Percentiles rank a stretch among this genome's conserved stretches.
phyloP scores from a whole-genome alignment of 2,113 vertebrate genomes.

The sheep (Ovis aries) region DNA sequence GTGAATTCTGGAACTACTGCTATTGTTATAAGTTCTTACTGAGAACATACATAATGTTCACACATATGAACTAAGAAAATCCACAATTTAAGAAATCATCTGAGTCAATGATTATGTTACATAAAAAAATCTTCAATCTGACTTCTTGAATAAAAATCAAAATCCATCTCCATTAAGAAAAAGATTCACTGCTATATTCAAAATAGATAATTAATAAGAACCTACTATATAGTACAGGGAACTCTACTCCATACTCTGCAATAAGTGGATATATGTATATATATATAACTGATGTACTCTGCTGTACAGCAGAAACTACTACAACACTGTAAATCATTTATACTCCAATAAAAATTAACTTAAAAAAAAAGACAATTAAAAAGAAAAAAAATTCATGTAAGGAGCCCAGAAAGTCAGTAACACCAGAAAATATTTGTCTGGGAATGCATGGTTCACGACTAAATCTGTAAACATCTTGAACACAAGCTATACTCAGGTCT shows the following conservation, averaged over 20 bases:
- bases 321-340: background rate
- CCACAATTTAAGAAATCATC: background rate
- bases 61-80: background rate
- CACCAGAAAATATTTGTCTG: background rate
- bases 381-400: background rate
- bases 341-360: background rate
- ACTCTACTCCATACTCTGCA: background rate
- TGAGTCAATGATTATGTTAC: background rate
- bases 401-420: background rate
- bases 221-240: background rate
- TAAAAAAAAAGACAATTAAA: background rate
- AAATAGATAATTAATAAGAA: background rate
- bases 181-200: background rate
- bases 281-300: background rate
- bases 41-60: background rate
- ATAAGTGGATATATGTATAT: background rate
- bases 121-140: background rate
- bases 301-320: background rate
- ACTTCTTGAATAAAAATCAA: conserved; percentile 31
- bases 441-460: background rate
- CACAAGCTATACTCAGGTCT: background rate
- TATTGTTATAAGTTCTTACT: background rate
- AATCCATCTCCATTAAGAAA: background rate
- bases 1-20: background rate
- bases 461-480: background rate